Base-by-base conservation (phyloP, 2,797 vertebrate genomes). In the Eupleurogrammus muticus region DNA sequence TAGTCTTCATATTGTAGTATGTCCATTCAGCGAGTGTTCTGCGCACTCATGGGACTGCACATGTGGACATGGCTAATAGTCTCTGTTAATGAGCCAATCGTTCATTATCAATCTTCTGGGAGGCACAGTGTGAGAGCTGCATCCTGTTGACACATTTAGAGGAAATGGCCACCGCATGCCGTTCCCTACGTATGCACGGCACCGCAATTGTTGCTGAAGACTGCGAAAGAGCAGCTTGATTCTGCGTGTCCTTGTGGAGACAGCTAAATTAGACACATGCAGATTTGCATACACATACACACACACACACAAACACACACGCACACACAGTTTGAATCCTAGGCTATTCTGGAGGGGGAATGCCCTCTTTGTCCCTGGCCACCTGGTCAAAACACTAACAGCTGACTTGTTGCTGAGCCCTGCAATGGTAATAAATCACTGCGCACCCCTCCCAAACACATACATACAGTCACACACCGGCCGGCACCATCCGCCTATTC, bases 41-140 rank as follows among this genome's bases (percentile, higher is more conserved):
- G 72, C 81, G 84, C 89, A 89, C 94, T 93, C 90, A 80, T 76
- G 93, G 92, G 92, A 93, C 85, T 55, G 88, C 90, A 92, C 91
- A 93, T 90, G 90, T 90, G 91, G 92, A 94, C 93, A 92, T 89
- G 93, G 93, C 92, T 94, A 94, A 95, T 94, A 93, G 92, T 92
- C 91, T 92, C 92, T 89, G 93, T 93, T 95, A 94, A 95, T 94
- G 94, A 94, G 92, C 93, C 92, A 87, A 93, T 94, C 89, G 88
- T 94, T 94, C 93, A 94, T 94, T 94, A 94, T 94, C 91, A 94
- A 94, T 93, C 93, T 93, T 93, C 85, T 77, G 90, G 90, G 92
- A 90, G 83, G 86, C 85, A 53, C 87, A 81, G 89, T 89, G 88
- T 87, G 90, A 86, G 89, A 85, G 76, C 77, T 56, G 88, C 91